Conservation (phyloP, 37 sponge, comb jelly and placozoan species). For the Axinella damicornis region DNA sequence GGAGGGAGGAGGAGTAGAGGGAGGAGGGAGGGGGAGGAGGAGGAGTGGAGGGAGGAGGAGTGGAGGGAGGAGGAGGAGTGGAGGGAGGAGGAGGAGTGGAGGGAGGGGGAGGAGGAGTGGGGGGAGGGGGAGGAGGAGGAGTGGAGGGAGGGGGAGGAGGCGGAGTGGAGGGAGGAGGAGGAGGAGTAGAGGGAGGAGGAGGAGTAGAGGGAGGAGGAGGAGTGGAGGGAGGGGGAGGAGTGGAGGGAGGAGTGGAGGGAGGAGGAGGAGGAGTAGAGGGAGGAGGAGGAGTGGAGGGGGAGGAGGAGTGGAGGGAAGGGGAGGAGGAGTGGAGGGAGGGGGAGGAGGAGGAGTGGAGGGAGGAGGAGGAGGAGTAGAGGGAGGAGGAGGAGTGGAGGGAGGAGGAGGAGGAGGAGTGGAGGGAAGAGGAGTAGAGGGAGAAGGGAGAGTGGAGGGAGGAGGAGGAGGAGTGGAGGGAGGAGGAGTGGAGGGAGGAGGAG, state of each 20-base stretch:
- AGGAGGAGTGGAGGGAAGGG: neutral
- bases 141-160: neutral
- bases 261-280: no score
- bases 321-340: neutral
- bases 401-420: no score
- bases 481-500: no score
- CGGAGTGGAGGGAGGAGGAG: neutral
- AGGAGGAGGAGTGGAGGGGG: neutral
- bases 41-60: no score
- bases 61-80: neutral
- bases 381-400: no score
- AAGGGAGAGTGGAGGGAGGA: no score
- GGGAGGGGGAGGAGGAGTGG: no score
- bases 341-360: neutral
- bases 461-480: no score
- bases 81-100: neutral
- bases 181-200: neutral
- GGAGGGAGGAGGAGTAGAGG: neutral
- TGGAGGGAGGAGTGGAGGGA: no score
- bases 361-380: neutral
- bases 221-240: no score
- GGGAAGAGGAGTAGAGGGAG: no score
- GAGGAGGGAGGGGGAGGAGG: neutral
- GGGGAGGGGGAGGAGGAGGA: no score
- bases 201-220: neutral